Conservation (phyloP, 2,113 vertebrate genomes). For the Apaloderma vittatum region DNA sequence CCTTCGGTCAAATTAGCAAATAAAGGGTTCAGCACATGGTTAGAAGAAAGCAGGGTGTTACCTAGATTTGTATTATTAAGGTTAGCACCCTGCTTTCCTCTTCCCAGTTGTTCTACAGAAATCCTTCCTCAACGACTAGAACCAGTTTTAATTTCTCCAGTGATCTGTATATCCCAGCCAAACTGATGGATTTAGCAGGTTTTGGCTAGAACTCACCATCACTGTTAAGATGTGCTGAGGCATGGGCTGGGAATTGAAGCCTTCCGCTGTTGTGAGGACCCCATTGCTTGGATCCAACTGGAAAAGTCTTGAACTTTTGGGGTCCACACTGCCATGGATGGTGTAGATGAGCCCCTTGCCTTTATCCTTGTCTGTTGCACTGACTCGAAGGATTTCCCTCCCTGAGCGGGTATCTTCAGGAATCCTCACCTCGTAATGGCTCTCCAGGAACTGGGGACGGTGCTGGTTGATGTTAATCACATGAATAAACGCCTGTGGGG, state of each 20-base stretch:
- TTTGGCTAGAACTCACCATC: slow-evolving; percentile 84
- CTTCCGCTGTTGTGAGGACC: slow-evolving; percentile 84
- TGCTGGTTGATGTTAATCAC: slow-evolving; percentile 93
- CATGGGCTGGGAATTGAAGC: slow-evolving; percentile 85
- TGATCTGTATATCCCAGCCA: background rate
- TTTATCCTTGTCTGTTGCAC: slow-evolving; percentile 87
- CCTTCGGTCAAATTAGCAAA: background rate
- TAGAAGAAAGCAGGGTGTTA: background rate
- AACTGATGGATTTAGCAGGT: background rate
- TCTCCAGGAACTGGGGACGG: slow-evolving; percentile 88
- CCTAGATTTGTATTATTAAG: background rate
- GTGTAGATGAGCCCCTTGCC: slow-evolving; percentile 91
- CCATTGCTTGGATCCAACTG: slow-evolving; percentile 92
- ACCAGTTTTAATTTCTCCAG: background rate
- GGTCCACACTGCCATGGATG: slow-evolving; percentile 88
- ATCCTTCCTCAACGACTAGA: background rate
- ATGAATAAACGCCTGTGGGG: slow-evolving; percentile 87
- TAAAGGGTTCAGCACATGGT: background rate
- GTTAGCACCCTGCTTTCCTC: background rate
- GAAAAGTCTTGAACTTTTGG: slow-evolving; percentile 86
- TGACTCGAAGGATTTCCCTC: slow-evolving; percentile 88
- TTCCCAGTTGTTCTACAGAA: background rate
- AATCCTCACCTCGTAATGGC: slow-evolving; percentile 83
- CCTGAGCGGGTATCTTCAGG: slow-evolving; percentile 90
- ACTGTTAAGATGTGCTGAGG: slow-evolving; percentile 86